Evolutionary conservation across 2,888 invertebrate genomes (phyloP).

Genomic region (Schizaphis graminum): DNA sequence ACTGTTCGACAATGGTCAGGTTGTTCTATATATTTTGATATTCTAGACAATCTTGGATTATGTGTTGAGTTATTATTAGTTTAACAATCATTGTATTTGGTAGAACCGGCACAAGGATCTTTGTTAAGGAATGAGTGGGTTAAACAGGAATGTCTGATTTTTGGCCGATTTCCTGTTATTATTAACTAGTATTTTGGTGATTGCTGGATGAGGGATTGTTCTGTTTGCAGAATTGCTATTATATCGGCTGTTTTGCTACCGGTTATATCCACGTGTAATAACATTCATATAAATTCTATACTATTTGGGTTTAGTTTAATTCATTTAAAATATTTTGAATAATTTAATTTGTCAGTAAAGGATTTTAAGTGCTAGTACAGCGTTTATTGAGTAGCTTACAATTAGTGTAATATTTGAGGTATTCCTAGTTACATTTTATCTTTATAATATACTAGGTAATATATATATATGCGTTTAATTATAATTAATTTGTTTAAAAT

Average conservation of each 20-base stretch:
- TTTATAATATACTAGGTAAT: background rate
- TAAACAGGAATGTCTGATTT: background rate
- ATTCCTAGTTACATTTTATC: background rate
- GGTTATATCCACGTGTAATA: background rate
- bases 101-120: background rate
- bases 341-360: background rate
- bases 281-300: background rate
- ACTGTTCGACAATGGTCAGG: background rate
- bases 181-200: background rate
- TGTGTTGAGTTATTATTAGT: background rate
- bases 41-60: background rate
- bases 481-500: background rate
- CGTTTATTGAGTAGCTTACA: background rate
- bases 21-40: background rate
- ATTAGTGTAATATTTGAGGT: background rate
- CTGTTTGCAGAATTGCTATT: background rate
- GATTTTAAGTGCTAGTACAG: background rate
- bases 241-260: background rate
- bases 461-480: background rate
- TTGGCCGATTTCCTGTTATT: background rate
- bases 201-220: background rate
- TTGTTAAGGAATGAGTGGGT: background rate
- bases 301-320: background rate
- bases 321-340: background rate
- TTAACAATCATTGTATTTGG: background rate